Base-by-base conservation (phyloP, 2,113 vertebrate genomes). In the Clarias magur region DNA sequence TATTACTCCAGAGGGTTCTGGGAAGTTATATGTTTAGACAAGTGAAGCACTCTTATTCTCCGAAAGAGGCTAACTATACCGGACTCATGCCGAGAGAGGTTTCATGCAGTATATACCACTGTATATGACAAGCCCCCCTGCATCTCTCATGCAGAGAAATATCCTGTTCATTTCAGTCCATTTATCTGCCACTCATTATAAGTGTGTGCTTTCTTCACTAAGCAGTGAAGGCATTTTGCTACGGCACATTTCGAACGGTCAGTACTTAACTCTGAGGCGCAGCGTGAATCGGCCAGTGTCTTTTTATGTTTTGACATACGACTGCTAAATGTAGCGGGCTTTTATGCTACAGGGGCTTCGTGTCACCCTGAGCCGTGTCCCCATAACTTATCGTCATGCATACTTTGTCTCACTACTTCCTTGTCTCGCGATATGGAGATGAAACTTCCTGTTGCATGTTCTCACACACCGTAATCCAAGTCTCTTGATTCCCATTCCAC, bases 21-120 rank as follows among this genome's bases (percentile, higher is more conserved):
- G 89, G 88, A 42, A 83, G 65, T 84, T 78, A 78, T 53, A 38
- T 82, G 81, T 82, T 92, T 89, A 89, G 91, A 90, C 90, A 84
- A 91, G 87, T 63, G 84, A 86, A 30, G 73, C 8, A 65, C 78
- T 30, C 81, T 79, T 62, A 76, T 92, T n/a, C 65, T 88, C 89
- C 83, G 21, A 72, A 87, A 91, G 90, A 85, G 91, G 87, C 80
- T 86, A 91, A 59, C 87, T 89, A 82, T 82, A 84, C 89, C 59
- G 75, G 85, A 89, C 88, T 75, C 27, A 10, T 25, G 68, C 23
- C n/a, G 59, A 56, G 27, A 54, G 15, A 38, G 34, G 72, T 21
- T 83, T 63, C 30, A 83, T 60, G 19, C 27, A 48, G 48, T 48
- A 48, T 48, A 48, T 48, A 48, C 48, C 7, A 48, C 48, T 48